Conservation (phyloP, 2,113 vertebrate genomes). For the Odocoileus hemionus region DNA sequence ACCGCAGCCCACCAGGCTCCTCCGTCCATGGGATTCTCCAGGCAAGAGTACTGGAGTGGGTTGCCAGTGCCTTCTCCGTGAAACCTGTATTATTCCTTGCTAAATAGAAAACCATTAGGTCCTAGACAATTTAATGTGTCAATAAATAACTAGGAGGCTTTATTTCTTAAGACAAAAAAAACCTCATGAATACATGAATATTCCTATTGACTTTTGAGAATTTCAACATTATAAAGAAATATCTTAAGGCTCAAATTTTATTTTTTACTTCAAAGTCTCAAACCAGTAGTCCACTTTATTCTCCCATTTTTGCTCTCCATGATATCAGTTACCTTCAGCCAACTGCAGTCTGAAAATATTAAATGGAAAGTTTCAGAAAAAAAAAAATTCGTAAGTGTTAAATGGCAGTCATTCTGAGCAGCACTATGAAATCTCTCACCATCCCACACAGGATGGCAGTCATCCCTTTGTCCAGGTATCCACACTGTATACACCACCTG, state of each 20-base stretch:
- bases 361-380: neutral
- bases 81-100: neutral
- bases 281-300: neutral
- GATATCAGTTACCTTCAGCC: neutral
- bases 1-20: too few relatives aligned
- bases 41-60: too few relatives aligned
- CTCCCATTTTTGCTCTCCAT: neutral
- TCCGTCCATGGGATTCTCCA: too few relatives aligned
- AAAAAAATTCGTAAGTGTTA: neutral
- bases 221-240: neutral
- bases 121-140: neutral
- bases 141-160: neutral
- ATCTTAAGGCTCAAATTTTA: neutral
- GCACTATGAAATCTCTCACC: neutral
- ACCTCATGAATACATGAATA: neutral
- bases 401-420: neutral
- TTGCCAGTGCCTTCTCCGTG: too few relatives aligned
- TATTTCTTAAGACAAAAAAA: neutral
- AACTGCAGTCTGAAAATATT: neutral
- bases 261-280: neutral
- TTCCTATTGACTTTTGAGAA: neutral
- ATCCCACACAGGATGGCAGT: neutral
- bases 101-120: neutral
- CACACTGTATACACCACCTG: neutral
- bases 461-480: neutral